Evolutionary conservation across 2,113 vertebrate genomes (phyloP).

Genomic region (Laticauda colubrina): DNA sequence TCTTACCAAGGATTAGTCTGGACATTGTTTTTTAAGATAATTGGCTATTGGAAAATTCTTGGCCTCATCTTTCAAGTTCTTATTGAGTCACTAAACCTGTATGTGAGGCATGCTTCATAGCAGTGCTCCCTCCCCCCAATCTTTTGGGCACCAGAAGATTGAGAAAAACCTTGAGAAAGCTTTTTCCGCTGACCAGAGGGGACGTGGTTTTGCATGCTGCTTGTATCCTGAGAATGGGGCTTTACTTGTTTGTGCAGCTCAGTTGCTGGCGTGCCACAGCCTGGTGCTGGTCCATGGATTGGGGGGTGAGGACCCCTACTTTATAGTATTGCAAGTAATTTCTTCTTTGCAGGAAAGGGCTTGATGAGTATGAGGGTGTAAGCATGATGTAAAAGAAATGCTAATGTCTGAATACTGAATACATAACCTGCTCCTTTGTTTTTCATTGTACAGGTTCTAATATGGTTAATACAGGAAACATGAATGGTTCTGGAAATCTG

Average conservation of each 20-base stretch:
- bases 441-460: slow-evolving; percentile 67
- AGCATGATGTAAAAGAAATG: background rate
- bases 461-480: slow-evolving; percentile 84
- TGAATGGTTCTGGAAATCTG: slow-evolving; percentile 88
- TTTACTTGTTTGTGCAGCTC: too few relatives aligned
- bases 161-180: too few relatives aligned
- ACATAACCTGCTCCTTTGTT: background rate
- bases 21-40: background rate
- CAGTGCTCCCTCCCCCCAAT: too few relatives aligned
- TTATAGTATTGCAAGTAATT: background rate
- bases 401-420: background rate
- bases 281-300: too few relatives aligned
- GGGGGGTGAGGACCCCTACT: background rate
- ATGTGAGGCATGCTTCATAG: background rate
- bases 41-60: background rate
- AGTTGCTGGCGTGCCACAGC: too few relatives aligned
- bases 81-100: background rate
- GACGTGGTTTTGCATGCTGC: too few relatives aligned
- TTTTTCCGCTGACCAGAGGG: too few relatives aligned
- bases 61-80: background rate
- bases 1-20: background rate
- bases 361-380: background rate
- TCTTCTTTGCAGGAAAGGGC: background rate
- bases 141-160: too few relatives aligned
- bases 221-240: too few relatives aligned